These are phyloP conservation scores for Proterorhinus semilunaris DNA, from an alignment of 2,113 vertebrate genomes.

Conservation along the genomic window DNA sequence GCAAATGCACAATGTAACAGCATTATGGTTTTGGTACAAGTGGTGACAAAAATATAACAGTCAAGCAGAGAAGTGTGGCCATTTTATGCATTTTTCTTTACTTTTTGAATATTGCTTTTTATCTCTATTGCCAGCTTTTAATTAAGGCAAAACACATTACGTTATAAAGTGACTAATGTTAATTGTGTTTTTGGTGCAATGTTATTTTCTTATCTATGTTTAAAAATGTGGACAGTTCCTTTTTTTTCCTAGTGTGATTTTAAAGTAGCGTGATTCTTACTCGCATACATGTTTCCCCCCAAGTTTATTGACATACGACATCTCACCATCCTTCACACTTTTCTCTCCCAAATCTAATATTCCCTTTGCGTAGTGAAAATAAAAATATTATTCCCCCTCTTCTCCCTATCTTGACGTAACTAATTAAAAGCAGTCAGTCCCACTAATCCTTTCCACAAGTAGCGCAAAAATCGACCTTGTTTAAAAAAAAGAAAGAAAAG, in stretches of 20 bases:
- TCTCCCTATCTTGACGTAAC: constrained; percentile 37
- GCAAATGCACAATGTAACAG: constrained; percentile 10
- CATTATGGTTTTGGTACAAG: constrained; percentile 6
- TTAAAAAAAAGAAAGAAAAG: neutral
- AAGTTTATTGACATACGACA: neutral
- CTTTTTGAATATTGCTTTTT: constrained; percentile 3
- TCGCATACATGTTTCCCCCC: neutral
- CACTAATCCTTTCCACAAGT: constrained; percentile 20
- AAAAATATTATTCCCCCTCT: constrained; percentile 47
- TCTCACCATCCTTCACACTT: neutral
- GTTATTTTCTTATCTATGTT: too few relatives aligned
- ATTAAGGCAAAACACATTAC: too few relatives aligned
- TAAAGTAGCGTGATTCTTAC: too few relatives aligned
- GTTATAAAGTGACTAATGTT: too few relatives aligned
- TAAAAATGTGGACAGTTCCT: too few relatives aligned
- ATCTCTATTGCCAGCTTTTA: too few relatives aligned
- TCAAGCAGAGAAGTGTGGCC: too few relatives aligned
- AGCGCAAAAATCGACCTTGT: constrained; percentile 25
- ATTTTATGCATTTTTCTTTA: too few relatives aligned
- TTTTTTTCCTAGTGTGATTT: too few relatives aligned
- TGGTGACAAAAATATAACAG: neutral
- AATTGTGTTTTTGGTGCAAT: too few relatives aligned
- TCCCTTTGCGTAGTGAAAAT: constrained; percentile 26
- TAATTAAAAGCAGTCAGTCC: constrained; percentile 49
- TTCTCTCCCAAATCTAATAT: constrained; percentile 3